Evolutionary conservation across 2,888 invertebrate genomes (phyloP), one percentile per base, ranked within the genome.

Genomic region (Sisyra terminalis): DNA sequence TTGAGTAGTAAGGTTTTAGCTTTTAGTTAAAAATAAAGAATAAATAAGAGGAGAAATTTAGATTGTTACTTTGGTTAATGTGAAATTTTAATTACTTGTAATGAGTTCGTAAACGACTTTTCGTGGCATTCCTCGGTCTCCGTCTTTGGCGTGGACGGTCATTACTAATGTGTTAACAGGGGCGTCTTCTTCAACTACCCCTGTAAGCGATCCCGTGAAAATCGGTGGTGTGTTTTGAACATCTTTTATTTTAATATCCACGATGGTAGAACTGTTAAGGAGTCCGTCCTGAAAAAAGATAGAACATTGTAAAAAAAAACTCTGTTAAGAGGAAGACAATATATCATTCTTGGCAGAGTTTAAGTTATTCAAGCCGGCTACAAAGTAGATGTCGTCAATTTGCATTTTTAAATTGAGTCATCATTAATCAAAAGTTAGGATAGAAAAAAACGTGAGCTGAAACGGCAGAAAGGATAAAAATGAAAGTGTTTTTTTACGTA

Each of bases 201-300:
- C 83, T 10, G 80, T 78, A 43, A 88, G 65, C 0, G 86, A 75
- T 1, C 86, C 86, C 38, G 76, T 73, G 64, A 90, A 90, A 43
- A 80, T 73, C 0, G 90, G 90, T 0, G 89, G 85, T 1, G 78
- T 80, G 59, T 90, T 87, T 65, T 90, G 90, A 1, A 89, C 78
- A 56, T 90, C 89, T 46, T 75, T 71, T 1, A 92, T 80, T 48
- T 79, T 77, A 17, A 89, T 75, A 53, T 81, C 79, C 10, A 88
- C 78, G 39, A 73, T 75, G 0, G 82, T 77, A 9, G 75, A 73
- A 0, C 78, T 77, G 51, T 77, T 77, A 50, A 83, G 74, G 9
- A 70, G 68, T 0, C 89, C 89, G 57, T 90, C 90, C 86, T 87
- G 35, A 56, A 54, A 46, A 18, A 39, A 30, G 15, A 37, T 9